A percentile compares a stretch with the other conserved stretches of the same genome.
Conservation (phyloP, 23 tunicate genomes). For the Ascidia mentula region DNA sequence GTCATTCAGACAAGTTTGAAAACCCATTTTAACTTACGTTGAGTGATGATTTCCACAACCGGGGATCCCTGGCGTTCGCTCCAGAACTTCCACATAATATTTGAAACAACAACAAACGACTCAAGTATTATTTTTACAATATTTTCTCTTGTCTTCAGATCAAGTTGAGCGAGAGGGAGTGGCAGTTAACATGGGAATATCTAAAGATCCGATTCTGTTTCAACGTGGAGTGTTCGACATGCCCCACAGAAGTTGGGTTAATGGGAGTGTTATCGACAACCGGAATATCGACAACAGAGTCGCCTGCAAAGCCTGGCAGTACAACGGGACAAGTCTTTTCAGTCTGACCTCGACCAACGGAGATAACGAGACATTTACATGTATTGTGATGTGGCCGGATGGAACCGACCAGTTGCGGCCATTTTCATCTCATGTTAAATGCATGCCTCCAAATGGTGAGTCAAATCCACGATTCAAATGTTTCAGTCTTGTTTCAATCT, state of each 20-base stretch:
- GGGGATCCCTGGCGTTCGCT: too few species aligned
- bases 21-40: too few species aligned
- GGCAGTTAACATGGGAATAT: neutral
- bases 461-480: too few species aligned
- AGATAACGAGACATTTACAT: conserved; percentile 42
- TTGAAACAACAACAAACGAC: too few species aligned
- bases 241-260: neutral
- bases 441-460: conserved; percentile 51
- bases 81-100: too few species aligned
- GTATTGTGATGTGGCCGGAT: conserved; percentile 43
- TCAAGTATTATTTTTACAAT: too few species aligned
- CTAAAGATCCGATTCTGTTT: conserved; percentile 23
- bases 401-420: conserved; percentile 19
- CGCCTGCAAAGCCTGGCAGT: conserved; percentile 15
- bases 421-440: conserved; percentile 25
- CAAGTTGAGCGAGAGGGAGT: conserved; percentile 15
- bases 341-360: neutral
- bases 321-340: conserved; percentile 24
- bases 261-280: conserved; percentile 23
- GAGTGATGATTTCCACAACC: too few species aligned
- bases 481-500: too few species aligned
- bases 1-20: too few species aligned
- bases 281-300: neutral
- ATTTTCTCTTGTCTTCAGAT: conserved; percentile 21
- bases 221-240: conserved; percentile 38